Conservation (phyloP, 2,797 vertebrate genomes). For the Acrossocheilus wenchowensis region DNA sequence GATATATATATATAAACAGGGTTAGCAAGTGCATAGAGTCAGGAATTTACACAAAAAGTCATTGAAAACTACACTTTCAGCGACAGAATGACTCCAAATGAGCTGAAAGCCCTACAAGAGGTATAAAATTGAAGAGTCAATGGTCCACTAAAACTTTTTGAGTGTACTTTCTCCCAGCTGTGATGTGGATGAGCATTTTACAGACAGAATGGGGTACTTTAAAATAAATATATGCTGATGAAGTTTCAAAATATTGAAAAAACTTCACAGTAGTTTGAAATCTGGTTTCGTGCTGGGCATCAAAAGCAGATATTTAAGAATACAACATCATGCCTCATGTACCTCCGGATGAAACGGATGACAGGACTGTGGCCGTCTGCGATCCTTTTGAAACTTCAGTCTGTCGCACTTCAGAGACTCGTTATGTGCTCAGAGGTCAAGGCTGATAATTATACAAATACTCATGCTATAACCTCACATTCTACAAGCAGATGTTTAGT, state of each 20-base stretch:
- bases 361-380: conserved; percentile 93
- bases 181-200: background rate
- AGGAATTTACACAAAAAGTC: background rate
- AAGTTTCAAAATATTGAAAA: background rate
- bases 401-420: conserved; percentile 98
- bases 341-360: conserved; percentile 98
- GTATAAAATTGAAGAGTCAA: background rate
- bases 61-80: conserved; percentile 1
- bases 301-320: background rate
- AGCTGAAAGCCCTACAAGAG: background rate
- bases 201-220: background rate
- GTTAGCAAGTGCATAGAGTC: background rate
- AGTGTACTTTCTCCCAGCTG: background rate
- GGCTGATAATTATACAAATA: conserved; percentile 44
- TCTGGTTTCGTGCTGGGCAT: background rate
- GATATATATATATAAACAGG: conserved; percentile 53
- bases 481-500: background rate
- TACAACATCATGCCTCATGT: conserved; percentile 37
- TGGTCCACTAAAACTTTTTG: background rate
- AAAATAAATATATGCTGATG: background rate
- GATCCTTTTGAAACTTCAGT: conserved; percentile 97
- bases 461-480: background rate
- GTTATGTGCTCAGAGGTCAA: conserved; percentile 89
- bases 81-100: background rate
- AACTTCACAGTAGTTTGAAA: background rate